Conservation (phyloP, 2,113 vertebrate species). For the Percina caprodes region DNA sequence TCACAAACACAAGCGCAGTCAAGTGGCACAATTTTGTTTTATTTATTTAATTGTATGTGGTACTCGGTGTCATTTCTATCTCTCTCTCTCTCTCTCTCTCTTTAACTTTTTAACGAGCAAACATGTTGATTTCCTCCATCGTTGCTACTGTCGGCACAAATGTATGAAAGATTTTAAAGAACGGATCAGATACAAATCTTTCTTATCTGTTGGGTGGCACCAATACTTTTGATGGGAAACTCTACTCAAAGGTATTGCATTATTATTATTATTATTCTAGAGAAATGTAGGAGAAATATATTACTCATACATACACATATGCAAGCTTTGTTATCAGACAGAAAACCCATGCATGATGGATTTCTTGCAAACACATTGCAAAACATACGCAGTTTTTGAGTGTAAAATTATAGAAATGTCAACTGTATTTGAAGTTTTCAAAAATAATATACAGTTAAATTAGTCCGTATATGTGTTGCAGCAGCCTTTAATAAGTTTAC, state of each 20-base stretch:
- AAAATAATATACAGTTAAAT: neutral
- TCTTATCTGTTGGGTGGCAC: neutral
- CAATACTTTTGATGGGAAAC: neutral
- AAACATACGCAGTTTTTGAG: no score
- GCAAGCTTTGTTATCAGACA: no score
- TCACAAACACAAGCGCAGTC: constrained; percentile 6
- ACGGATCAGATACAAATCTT: no score
- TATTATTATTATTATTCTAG: neutral
- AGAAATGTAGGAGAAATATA: neutral
- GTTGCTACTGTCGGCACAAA: neutral
- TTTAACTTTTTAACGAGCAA: neutral
- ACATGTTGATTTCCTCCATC: neutral
- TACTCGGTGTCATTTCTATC: neutral
- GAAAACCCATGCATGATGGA: no score
- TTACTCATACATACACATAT: neutral
- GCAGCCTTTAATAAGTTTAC: neutral
- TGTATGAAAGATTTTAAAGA: neutral
- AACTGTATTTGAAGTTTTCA: neutral
- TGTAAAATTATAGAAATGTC: no score
- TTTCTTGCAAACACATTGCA: no score
- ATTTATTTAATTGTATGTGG: neutral
- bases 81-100: neutral
- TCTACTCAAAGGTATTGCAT: no score
- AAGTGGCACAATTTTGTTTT: neutral
- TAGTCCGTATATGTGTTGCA: neutral